These are phyloP conservation scores for Trichoplusia ni DNA, from an alignment of 1,140 invertebrate genomes.

Conservation along the genomic window DNA sequence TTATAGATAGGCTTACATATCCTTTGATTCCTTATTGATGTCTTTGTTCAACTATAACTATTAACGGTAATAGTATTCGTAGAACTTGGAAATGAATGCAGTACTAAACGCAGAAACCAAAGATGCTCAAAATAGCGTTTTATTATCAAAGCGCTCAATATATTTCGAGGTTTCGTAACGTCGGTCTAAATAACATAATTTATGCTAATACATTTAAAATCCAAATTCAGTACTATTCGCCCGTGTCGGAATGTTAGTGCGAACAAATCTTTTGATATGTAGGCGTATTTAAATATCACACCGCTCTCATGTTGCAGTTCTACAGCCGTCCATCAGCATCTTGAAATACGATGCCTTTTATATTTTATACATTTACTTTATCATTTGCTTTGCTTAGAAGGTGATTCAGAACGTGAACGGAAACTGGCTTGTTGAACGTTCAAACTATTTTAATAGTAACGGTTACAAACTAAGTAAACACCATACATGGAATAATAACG, in stretches of 20 bases:
- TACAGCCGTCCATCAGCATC: not conserved
- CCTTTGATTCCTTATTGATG: too few relatives aligned
- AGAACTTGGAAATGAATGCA: not conserved
- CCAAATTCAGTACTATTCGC: slow-evolving; percentile 14
- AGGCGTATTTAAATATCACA: slow-evolving; percentile 26
- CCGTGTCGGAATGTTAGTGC: slow-evolving; percentile 21
- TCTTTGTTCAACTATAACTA: not conserved
- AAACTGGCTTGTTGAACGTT: too few relatives aligned
- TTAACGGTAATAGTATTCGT: not conserved
- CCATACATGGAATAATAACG: too few relatives aligned
- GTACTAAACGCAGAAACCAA: not conserved
- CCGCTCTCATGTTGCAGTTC: slow-evolving; percentile 18
- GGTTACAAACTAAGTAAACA: too few relatives aligned
- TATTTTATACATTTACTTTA: slow-evolving; percentile 5
- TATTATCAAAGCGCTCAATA: slow-evolving; percentile 13
- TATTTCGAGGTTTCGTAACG: slow-evolving; percentile 25
- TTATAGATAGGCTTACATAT: too few relatives aligned
- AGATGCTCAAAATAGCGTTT: slow-evolving; percentile 4
- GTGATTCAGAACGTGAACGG: too few relatives aligned
- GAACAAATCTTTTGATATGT: slow-evolving; percentile 18
- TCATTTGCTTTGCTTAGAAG: too few relatives aligned
- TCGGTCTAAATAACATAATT: slow-evolving; percentile 19
- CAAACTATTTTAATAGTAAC: too few relatives aligned
- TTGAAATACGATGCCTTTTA: slow-evolving; percentile 6
- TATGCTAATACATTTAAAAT: slow-evolving; percentile 30